phyloP scores from a whole-genome alignment of 2,888 invertebrate species.

The Tortrix viridana region DNA sequence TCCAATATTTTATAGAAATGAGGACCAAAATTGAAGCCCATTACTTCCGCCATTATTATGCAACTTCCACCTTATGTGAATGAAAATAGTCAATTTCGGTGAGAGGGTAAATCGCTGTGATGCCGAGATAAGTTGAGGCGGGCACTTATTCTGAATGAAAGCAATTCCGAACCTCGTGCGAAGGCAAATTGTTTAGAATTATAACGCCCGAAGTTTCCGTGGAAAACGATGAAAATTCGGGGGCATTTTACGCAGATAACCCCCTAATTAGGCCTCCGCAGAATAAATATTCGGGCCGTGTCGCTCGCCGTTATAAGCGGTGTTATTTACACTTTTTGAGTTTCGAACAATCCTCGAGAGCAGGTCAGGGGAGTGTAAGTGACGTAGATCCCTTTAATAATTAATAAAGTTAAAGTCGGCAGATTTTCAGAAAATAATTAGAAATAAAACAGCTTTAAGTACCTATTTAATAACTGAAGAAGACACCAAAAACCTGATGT shows the following conservation, averaged over 20 bases:
- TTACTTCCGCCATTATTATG: conserved; percentile 23
- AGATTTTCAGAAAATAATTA: no score
- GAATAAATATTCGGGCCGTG: conserved; percentile 38
- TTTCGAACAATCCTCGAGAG: conserved; percentile 9
- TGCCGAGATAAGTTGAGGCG: conserved; percentile 54
- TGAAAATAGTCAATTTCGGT: conserved; percentile 57
- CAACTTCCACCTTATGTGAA: conserved; percentile 44
- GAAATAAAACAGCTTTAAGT: no score
- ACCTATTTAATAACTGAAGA: no score
- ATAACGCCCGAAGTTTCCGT: conserved; percentile 46
- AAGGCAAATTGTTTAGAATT: conserved; percentile 58
- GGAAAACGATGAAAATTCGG: conserved; percentile 39
- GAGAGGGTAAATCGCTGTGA: conserved; percentile 53
- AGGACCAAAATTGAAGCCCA: conserved; percentile 10
- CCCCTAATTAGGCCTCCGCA: conserved; percentile 36
- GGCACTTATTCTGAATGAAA: conserved; percentile 55
- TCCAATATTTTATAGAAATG: conserved; percentile 7
- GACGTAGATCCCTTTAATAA: conserved; percentile 9
- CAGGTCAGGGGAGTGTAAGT: neutral
- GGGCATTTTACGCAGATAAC: conserved; percentile 38
- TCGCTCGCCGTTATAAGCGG: conserved; percentile 23
- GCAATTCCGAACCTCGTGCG: conserved; percentile 52
- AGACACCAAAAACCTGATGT: no score
- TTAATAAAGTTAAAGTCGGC: conserved; percentile 5
- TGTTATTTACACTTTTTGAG: conserved; percentile 35